Base-by-base conservation (phyloP, 1,140 invertebrate species). In the Megalonaias nervosa region DNA sequence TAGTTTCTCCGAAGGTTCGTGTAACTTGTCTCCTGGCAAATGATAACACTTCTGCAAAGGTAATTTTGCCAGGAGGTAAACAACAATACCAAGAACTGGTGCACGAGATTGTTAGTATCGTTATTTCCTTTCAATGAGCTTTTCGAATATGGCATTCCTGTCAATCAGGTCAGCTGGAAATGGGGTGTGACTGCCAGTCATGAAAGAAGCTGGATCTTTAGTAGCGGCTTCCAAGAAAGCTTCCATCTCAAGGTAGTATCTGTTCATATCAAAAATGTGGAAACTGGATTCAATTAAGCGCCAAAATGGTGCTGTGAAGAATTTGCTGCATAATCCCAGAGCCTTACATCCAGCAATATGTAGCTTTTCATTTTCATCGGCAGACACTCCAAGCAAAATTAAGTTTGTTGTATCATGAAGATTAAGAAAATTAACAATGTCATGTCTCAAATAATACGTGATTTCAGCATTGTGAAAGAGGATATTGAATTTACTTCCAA, bases 181-280 rank as follows among this genome's bases (percentile, higher is more conserved):
- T 17, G 17, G 1, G 21, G 21, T 17, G 60, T 61, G 21, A 31
- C n/a, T n/a, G n/a, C 31, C 2, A 61, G 60, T 2, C 60, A 61
- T 61, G 60, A 61, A 61, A 19, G 60, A n/a, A n/a, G n/a, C n/a
- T n/a, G n/a, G 59, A 61, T 61, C 59, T 61, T 61, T 61, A n/a
- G 60, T 4, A n/a, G 5, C 60, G 0, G 3, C 60, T 61, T 61
- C 60, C 3, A 61, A n/a, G 60, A 61, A 61, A 23, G 19, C 11
- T 62, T 62, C 6, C 13, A 1, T 62, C 11, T 62, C 19, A 62
- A 15, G 60, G 13, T 62, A 62, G 23, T 62, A 62, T n/a, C 13
- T 9, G 9, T 62, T 62, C 60, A 62, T 62, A 12, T 62, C 60
- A 0, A 62, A 23, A 23, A 13, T 48, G 38, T 48, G 38, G 6